Base-by-base conservation (phyloP, 2,797 vertebrate genomes). In the Siniperca obscura region DNA sequence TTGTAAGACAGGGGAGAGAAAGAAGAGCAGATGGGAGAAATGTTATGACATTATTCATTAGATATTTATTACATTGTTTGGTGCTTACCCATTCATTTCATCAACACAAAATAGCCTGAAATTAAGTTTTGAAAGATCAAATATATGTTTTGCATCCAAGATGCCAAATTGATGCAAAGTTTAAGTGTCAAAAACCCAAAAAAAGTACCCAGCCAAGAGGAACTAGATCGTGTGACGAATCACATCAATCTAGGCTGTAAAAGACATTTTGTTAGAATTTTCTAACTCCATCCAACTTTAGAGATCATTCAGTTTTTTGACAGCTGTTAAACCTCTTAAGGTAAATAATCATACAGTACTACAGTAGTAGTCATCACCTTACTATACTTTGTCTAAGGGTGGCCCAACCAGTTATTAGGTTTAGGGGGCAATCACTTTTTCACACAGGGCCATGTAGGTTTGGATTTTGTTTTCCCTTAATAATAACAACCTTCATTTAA, bases 61-160 rank as follows among this genome's bases (percentile, higher is more conserved):
- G 30, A 30, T 30, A 65, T 95, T 95, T 96, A 95, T 92, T 91
- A 78, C 83, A 82, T 62, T 71, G 50, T 44, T 27, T 84, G 38
- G 62, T 30, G 77, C 75, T 82, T 78, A 73, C 82, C 36, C 84
- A 83, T 90, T 76, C 76, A 87, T 82, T 77, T 80, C 82, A 90
- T 81, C 74, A 91, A 92, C 80, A 85, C 85, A 91, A 90, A 91
- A 94, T 81, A 72, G 76, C 81, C 70, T 83, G 77, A 92, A 93
- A 90, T 55, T 70, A 93, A 90, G 76, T 74, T 86, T 52, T 76
- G 27, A 90, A 91, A 83, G 70, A 56, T 77, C 76, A 82, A 76
- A 30, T 30, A 83, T 56, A 10, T 30, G 11, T 74, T 77, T 81
- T 72, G 21, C 66, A 65, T 78, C 85, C 70, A 68, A 80, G 78